Evolutionary conservation across 1,140 invertebrate species (phyloP).

Genomic region (Drosophila pandora): DNA sequence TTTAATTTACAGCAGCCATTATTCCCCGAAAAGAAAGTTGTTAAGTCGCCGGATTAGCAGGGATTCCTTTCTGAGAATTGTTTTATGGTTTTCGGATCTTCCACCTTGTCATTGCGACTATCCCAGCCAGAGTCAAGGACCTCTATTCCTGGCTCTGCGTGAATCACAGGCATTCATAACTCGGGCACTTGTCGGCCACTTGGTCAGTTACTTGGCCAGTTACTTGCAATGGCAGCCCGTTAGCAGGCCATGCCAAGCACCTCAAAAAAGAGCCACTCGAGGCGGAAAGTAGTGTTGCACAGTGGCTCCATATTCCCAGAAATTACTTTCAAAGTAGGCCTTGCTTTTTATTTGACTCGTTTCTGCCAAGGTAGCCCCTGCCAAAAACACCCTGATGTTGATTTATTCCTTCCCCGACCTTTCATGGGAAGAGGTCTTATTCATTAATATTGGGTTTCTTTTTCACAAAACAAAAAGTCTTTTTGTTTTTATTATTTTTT

Average conservation of each 20-base stretch:
- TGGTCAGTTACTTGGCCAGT: slow-evolving; percentile 24
- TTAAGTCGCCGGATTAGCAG: slow-evolving; percentile 19
- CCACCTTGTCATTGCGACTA: slow-evolving; percentile 6
- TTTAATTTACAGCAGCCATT: slow-evolving; percentile 20
- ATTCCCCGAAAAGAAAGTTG: slow-evolving; percentile 20
- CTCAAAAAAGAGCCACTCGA: slow-evolving; percentile 19
- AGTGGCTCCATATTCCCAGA: background rate
- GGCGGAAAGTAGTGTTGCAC: background rate
- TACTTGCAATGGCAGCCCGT: slow-evolving; percentile 38
- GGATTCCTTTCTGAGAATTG: slow-evolving; percentile 5
- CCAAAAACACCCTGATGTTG: too few species aligned
- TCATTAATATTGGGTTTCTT: too few species aligned
- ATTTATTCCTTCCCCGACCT: too few species aligned
- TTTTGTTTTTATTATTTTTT: too few species aligned
- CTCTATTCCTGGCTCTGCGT: background rate
- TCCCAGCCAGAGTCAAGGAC: background rate
- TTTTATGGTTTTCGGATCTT: slow-evolving; percentile 24
- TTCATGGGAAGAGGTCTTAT: background rate
- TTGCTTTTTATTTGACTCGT: too few species aligned
- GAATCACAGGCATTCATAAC: slow-evolving; percentile 37
- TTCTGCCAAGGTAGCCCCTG: too few species aligned
- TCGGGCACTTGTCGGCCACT: slow-evolving; percentile 33
- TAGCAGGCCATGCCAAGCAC: slow-evolving; percentile 24
- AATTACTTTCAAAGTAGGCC: too few species aligned
- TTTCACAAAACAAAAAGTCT: too few species aligned